Evolutionary conservation across 2,797 vertebrate species (phyloP).

Genomic region (Poliocrania exsul): DNA sequence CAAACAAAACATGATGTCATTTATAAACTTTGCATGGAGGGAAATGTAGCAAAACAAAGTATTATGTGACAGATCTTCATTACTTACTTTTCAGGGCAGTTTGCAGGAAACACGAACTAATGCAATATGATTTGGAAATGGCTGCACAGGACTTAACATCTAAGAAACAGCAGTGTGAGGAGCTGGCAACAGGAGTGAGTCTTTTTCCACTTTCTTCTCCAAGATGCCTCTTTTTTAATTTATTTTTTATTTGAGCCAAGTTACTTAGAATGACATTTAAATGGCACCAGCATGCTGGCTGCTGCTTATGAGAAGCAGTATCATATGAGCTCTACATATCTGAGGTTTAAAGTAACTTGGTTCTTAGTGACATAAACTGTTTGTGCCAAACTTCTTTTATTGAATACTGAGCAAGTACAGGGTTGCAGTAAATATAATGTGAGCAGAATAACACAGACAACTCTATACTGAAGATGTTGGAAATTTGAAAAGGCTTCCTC

Average conservation of each 20-base stretch:
- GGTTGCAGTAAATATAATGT: neutral
- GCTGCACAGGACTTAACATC: conserved; percentile 88
- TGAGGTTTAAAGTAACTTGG: conserved; percentile 2
- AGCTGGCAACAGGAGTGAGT: conserved; percentile 91
- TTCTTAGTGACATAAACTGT: conserved; percentile 11
- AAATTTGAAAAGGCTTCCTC: neutral
- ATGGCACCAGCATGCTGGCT: neutral
- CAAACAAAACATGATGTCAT: neutral
- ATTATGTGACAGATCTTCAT: neutral
- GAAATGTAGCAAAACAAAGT: neutral
- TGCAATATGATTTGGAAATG: conserved; percentile 93
- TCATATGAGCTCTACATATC: conserved; percentile 4
- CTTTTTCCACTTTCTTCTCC: conserved; percentile 32
- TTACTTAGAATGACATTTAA: conserved; percentile 48
- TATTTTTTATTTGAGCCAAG: neutral
- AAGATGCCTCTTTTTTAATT: neutral
- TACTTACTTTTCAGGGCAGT: conserved; percentile 84
- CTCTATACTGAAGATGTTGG: neutral
- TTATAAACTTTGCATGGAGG: conserved; percentile 7
- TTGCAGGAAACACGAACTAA: conserved; percentile 94
- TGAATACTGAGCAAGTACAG: neutral
- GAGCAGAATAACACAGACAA: neutral
- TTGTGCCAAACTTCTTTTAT: neutral
- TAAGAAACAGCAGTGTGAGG: conserved; percentile 96
- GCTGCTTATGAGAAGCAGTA: neutral